These are phyloP conservation scores for Chironomus striatipennis DNA, from an alignment of 1,140 invertebrate genomes.

Conservation along the genomic window DNA sequence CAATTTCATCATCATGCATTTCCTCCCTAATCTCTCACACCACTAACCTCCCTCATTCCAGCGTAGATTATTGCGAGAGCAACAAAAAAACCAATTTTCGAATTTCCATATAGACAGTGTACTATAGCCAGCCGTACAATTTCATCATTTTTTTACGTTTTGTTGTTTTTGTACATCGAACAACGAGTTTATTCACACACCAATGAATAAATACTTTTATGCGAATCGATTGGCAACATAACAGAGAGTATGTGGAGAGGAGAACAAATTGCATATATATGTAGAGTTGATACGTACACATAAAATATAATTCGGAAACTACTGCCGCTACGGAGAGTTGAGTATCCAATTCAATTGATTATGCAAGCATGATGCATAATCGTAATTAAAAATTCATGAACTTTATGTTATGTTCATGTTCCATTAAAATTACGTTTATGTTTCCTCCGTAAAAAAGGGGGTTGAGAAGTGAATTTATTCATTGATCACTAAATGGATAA, in stretches of 20 bases:
- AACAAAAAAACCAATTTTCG: background rate
- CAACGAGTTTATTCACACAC: constrained; percentile 1
- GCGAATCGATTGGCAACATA: constrained; percentile 11
- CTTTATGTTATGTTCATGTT: background rate
- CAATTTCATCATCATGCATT: background rate
- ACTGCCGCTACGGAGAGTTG: background rate
- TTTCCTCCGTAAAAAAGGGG: too few species aligned
- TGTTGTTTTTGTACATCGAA: too few species aligned
- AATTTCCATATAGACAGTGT: background rate
- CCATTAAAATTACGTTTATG: too few species aligned
- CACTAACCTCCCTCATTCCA: too few species aligned
- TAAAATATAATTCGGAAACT: too few species aligned
- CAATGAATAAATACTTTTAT: constrained; percentile 15
- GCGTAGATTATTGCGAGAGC: too few species aligned
- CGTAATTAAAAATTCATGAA: constrained; percentile 2
- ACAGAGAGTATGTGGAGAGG: background rate
- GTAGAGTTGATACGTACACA: too few species aligned
- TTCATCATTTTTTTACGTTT: too few species aligned
- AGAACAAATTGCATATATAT: background rate
- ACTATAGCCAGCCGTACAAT: background rate
- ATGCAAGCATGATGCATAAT: background rate
- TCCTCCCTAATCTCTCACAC: background rate
- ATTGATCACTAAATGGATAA: too few species aligned
- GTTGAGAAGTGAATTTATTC: too few species aligned
- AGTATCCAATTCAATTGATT: constrained; percentile 2